These are phyloP conservation scores for Drepanosiphum platanoidis DNA, from an alignment of 2,888 invertebrate species.

Conservation along the genomic window DNA sequence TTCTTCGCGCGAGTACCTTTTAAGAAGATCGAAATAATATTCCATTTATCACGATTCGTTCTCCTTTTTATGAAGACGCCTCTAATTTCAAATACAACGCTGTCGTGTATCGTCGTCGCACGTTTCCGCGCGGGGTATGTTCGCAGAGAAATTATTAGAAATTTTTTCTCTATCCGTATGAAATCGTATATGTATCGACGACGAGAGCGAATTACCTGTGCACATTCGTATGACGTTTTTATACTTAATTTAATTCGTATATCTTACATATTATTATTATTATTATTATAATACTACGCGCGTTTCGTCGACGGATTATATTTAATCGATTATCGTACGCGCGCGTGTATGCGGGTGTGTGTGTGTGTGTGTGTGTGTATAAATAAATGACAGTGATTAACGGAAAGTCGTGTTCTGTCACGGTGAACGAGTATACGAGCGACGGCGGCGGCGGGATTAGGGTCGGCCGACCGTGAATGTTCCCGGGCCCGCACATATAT, in stretches of 20 bases:
- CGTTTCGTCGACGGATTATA: constrained; percentile 34
- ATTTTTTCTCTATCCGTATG: too few species aligned
- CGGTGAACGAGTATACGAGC: constrained; percentile 57
- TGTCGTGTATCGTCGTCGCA: too few species aligned
- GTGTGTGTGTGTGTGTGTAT: constrained; percentile 10
- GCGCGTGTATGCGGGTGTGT: not conserved
- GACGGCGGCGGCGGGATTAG: constrained; percentile 56
- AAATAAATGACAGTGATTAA: constrained; percentile 60
- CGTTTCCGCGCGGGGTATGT: too few species aligned
- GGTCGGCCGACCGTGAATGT: constrained; percentile 57
- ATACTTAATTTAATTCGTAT: too few species aligned
- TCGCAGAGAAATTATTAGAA: too few species aligned
- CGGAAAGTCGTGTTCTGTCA: constrained; percentile 61
- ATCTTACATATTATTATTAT: too few species aligned
- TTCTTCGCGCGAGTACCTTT: not conserved
- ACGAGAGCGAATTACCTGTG: not conserved
- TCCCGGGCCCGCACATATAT: constrained; percentile 11
- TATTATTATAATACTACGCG: not conserved
- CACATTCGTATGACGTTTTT: not conserved
- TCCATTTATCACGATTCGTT: too few species aligned
- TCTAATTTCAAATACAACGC: too few species aligned
- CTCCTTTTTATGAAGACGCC: too few species aligned
- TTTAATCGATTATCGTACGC: constrained; percentile 36
- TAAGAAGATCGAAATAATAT: too few species aligned
- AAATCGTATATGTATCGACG: too few species aligned